Conservation (phyloP, 2,113 vertebrate species). For the Burhinus oedicnemus region DNA sequence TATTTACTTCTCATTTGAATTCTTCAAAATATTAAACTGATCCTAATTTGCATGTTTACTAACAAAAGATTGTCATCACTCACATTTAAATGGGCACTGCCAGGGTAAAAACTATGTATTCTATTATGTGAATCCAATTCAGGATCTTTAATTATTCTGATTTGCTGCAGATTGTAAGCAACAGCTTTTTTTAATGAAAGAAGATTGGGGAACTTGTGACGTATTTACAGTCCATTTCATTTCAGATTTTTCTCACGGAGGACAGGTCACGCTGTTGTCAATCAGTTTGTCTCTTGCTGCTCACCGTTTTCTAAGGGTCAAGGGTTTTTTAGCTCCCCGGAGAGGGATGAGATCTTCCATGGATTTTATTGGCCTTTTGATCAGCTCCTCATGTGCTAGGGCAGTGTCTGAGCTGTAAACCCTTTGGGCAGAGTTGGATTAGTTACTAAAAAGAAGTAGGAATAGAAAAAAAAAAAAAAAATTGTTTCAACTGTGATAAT, state of each 20-base stretch:
- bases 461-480: background rate
- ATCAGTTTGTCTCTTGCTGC: background rate
- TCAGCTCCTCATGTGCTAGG: background rate
- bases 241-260: background rate
- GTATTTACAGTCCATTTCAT: background rate
- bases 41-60: background rate
- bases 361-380: background rate
- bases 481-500: background rate
- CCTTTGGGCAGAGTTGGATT: background rate
- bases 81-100: too few species aligned
- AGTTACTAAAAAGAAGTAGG: background rate
- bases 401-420: background rate
- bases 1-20: background rate
- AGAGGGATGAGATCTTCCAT: background rate
- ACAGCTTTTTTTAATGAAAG: background rate
- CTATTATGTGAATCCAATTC: background rate
- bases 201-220: background rate
- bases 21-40: background rate
- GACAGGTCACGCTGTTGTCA: background rate
- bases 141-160: background rate
- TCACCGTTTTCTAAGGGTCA: fast-evolving
- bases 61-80: background rate
- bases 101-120: background rate
- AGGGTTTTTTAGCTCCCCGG: background rate
- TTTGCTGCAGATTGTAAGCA: background rate